Base-by-base conservation (phyloP, 2,113 vertebrate species). In the Gyps fulvus region DNA sequence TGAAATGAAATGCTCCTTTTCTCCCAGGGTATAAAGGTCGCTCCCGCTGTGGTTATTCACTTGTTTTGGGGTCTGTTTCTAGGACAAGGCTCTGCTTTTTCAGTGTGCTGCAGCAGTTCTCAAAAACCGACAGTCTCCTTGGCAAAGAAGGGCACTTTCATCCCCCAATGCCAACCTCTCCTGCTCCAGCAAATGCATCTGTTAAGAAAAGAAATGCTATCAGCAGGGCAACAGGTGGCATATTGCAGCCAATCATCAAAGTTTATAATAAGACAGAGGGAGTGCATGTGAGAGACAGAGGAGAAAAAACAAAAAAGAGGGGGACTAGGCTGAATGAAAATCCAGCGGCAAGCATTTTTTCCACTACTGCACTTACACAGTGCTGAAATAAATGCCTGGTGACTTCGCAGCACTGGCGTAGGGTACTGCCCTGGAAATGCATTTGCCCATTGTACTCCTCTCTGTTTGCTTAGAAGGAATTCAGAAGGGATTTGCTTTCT, bases 401-500 rank as follows among this genome's bases (percentile, higher is more conserved):
- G 71, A 74, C 23, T 92, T 90, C 14, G 29, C 25, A 67, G 49
- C 7, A 3, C 54, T 47, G 79, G 40, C 45, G 12, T 73, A 40
- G 27, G 43, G n/a, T 55, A 74, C 65, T 90, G 88, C 66, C 76
- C 67, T 93, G 65, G 66, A 87, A 96, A 94, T 74, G 63, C 91
- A 95, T 98, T 94, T 91, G 52, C 86, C 94, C 93, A 98, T 98
- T 98, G 98, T 98, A 87, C 94, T 97, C 91, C 79, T 95, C 92
- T 94, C 93, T 97, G 97, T 97, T 98, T 98, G 96, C 98, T 98
- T 98, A 98, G 93, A 98, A 98, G 95, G 96, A 98, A 98, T 98
- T 98, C 98, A 97, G 89, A 89, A 94, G 87, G 97, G 98, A 98
- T 98, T 98, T 98, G 97, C 97, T 97, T 98, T 98, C 98, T 98